These are phyloP conservation scores for Neogobius melanostomus DNA, from an alignment of 2,113 vertebrate species.

Conservation along the genomic window DNA sequence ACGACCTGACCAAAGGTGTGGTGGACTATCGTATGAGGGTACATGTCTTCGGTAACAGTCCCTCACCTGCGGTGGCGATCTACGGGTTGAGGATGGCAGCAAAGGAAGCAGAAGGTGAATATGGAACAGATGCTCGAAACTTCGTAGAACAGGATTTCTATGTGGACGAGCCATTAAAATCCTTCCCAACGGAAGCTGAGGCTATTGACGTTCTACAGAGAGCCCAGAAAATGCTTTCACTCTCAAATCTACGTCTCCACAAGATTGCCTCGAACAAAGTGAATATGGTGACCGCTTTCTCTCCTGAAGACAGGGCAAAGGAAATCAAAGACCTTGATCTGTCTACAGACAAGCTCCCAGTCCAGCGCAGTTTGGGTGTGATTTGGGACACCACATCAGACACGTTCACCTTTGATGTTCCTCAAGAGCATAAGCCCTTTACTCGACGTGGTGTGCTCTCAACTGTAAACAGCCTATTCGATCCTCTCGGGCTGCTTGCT, in stretches of 20 bases:
- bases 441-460: not conserved
- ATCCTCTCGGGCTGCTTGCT: not conserved
- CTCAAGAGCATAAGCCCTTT: not conserved
- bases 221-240: conserved; percentile 8
- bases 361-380: not conserved
- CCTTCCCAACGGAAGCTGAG: not conserved
- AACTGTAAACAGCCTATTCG: not conserved
- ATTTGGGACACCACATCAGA: not conserved
- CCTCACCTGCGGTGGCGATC: conserved; percentile 1
- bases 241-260: conserved; percentile 10
- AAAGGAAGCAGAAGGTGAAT: not conserved
- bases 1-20: not conserved
- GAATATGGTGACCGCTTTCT: conserved; percentile 3
- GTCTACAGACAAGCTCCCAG: not conserved
- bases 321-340: not conserved
- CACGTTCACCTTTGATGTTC: not conserved
- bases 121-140: not conserved
- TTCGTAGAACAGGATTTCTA: conserved; percentile 21
- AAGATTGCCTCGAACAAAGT: not conserved
- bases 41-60: conserved; percentile 15
- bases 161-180: conserved; percentile 7
- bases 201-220: not conserved
- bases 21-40: conserved; percentile 12
- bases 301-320: not conserved
- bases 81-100: conserved; percentile 7